phyloP scores from a whole-genome alignment of 2,797 vertebrate species.

The Salarias fasciatus region DNA sequence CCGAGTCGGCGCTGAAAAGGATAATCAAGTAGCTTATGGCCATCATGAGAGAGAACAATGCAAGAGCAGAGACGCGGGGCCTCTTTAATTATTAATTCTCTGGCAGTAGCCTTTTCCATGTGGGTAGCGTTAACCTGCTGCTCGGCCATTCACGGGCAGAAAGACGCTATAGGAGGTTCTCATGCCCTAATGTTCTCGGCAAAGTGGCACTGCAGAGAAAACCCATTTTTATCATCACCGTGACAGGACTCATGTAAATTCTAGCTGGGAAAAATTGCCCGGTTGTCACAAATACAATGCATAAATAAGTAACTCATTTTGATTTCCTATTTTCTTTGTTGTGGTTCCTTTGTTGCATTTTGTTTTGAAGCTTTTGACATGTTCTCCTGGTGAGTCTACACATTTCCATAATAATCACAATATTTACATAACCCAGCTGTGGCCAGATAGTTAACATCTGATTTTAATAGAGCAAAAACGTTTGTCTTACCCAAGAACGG shows the following conservation, averaged over 20 bases:
- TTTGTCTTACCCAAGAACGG: slow-evolving; percentile 14
- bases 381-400: slow-evolving; percentile 20
- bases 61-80: slow-evolving; percentile 47
- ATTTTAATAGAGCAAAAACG: slow-evolving; percentile 12
- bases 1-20: slow-evolving; percentile 68
- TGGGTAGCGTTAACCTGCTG: slow-evolving; percentile 76
- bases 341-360: slow-evolving; percentile 32
- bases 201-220: slow-evolving; percentile 65
- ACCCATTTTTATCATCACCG: slow-evolving; percentile 67
- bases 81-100: slow-evolving; percentile 81
- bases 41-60: slow-evolving; percentile 65
- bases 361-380: slow-evolving; percentile 35
- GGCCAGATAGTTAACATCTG: slow-evolving; percentile 1
- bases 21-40: slow-evolving; percentile 79
- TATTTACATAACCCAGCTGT: slow-evolving; percentile 40
- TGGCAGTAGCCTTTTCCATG: slow-evolving; percentile 62
- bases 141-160: slow-evolving; percentile 62
- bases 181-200: slow-evolving; percentile 63
- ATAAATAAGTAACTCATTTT: slow-evolving; percentile 52
- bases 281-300: slow-evolving; percentile 46
- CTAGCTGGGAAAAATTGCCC: slow-evolving; percentile 36
- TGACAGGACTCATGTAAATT: slow-evolving; percentile 61
- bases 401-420: slow-evolving; percentile 51
- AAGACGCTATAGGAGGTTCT: slow-evolving; percentile 60
- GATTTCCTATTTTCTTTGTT: slow-evolving; percentile 46